phyloP scores from a whole-genome alignment of 2,797 vertebrate genomes.

The Neostethus bicornis region DNA sequence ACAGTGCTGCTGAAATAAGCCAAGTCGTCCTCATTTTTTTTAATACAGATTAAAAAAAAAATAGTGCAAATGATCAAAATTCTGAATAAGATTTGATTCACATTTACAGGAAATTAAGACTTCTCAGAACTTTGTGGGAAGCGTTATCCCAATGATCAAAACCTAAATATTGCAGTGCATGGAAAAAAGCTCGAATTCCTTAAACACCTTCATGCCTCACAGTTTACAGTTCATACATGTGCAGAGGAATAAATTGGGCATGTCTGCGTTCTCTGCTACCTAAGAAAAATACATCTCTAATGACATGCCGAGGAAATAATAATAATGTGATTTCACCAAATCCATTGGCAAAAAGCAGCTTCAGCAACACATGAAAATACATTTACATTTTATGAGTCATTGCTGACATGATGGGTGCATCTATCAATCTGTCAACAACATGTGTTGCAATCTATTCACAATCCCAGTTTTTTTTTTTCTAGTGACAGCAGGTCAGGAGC shows the following conservation, averaged over 20 bases:
- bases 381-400: not conserved
- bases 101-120: conserved; percentile 3
- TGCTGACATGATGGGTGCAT: not conserved
- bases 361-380: not conserved
- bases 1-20: conserved; percentile 13
- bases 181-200: not conserved
- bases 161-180: not conserved
- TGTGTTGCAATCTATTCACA: too few relatives aligned
- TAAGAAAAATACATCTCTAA: not conserved
- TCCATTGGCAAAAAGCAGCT: not conserved
- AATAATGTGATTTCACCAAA: not conserved
- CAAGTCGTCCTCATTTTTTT: conserved; percentile 12
- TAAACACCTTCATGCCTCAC: not conserved
- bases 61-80: conserved; percentile 24
- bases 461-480: too few relatives aligned
- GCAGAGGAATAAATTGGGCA: not conserved
- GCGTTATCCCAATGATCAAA: conserved; percentile 10
- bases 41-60: conserved; percentile 4
- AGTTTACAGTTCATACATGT: not conserved
- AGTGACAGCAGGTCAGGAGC: too few relatives aligned
- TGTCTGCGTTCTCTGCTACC: not conserved
- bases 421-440: not conserved
- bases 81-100: conserved; percentile 11
- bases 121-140: not conserved
- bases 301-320: not conserved